Evolutionary conservation across 2,797 vertebrate species (phyloP), one percentile per base, ranked within the genome.

Genomic region (Mastacembelus armatus): DNA sequence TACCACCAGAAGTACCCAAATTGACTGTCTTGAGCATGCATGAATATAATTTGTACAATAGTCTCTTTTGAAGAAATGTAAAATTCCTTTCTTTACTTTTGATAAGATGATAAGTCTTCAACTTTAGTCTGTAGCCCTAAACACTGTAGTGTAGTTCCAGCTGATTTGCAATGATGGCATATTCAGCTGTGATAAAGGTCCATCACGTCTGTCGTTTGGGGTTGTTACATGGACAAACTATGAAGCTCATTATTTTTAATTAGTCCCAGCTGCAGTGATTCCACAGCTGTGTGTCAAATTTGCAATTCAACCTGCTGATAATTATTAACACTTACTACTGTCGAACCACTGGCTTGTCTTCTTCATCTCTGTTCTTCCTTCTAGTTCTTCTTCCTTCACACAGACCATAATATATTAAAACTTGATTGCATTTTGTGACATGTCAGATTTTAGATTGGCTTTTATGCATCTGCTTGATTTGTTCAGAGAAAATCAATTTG

Each of bases 191-290:
- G n/a, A n/a, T n/a, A n/a, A 8, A 29, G 22, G n/a, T 7, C 3
- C 35, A 40, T 32, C 18, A 26, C 36, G 65, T 65, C 35, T 27
- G 49, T 30, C 39, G 44, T 57, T 48, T 70, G 36, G 42, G 54
- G 36, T 64, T 57, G 36, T 45, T 45, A 61, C 57, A 49, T 16
- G 14, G 48, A 63, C 48, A 80, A 61, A 80, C n/a, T 33, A 65
- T n/a, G 16, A 56, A 18, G 44, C 74, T 83, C 64, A 27, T 84
- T 74, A 83, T 79, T 79, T 84, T 79, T 84, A 67, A 83, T 75
- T 55, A 70, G 21, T 51, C n/a, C 33, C 48, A 57, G 51, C 45
- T 21, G 44, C 43, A 59, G 30, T 21, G 26, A 59, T 63, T 50
- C 44, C 45, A 55, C 61, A 74, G 63, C 66, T 64, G 45, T 50